Conservation (phyloP, 1,140 invertebrate species). For the Bombus confusus region DNA sequence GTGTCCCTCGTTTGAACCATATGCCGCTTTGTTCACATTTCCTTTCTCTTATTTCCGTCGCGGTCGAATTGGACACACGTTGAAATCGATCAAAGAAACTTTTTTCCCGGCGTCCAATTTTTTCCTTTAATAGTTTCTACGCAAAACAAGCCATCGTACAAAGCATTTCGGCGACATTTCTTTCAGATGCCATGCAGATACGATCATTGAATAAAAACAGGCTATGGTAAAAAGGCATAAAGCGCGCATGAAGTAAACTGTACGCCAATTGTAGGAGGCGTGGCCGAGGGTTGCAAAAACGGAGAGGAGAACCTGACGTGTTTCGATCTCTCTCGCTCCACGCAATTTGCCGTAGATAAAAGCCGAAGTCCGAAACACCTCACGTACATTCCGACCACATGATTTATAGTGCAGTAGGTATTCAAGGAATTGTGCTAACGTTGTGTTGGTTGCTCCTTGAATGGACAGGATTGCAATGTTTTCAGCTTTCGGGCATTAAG, state of each 20-base stretch:
- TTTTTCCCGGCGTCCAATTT: background rate
- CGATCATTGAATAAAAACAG: background rate
- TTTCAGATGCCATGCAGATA: background rate
- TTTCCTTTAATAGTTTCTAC: background rate
- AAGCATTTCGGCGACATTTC: background rate
- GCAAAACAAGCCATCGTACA: background rate
- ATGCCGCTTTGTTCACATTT: constrained; percentile 15
- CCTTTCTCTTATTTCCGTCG: background rate
- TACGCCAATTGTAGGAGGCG: background rate
- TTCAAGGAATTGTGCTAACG: constrained; percentile 26
- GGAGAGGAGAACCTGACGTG: background rate
- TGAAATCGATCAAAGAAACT: constrained; percentile 12
- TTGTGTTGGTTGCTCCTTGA: background rate
- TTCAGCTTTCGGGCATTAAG: background rate
- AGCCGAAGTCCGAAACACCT: constrained; percentile 36
- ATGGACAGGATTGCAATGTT: constrained; percentile 26
- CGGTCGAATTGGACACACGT: background rate
- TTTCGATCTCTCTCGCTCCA: background rate
- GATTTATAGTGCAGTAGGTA: constrained; percentile 29
- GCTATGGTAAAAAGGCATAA: background rate
- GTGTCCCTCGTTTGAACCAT: constrained; percentile 2
- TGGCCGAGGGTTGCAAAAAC: background rate
- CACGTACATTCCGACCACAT: constrained; percentile 30
- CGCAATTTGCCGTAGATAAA: constrained; percentile 36
- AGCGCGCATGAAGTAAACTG: background rate